phyloP scores from a whole-genome alignment of 2,888 invertebrate species.

The Tortricodes alternella region DNA sequence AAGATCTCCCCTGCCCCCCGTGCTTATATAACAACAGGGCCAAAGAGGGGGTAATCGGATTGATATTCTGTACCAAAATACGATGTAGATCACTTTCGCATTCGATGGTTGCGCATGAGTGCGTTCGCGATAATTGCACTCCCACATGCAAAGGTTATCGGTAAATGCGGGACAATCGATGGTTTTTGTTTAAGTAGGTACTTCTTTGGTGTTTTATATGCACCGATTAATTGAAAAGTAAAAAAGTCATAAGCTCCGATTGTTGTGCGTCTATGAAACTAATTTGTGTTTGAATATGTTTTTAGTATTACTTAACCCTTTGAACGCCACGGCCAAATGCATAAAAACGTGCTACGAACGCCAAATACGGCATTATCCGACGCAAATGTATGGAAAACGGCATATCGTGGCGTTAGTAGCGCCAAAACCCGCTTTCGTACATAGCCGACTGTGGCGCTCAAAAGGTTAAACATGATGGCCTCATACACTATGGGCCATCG shows the following conservation, averaged over 20 bases:
- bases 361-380: no score
- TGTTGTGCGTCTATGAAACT: no score
- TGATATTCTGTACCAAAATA: slow-evolving; percentile 23
- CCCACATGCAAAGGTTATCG: slow-evolving; percentile 41
- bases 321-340: no score
- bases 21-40: slow-evolving; percentile 5
- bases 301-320: no score
- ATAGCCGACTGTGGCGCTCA: no score
- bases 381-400: no score
- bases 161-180: slow-evolving; percentile 35
- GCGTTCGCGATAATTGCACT: slow-evolving; percentile 42
- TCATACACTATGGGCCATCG: no score
- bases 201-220: slow-evolving; percentile 7
- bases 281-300: no score
- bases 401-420: no score
- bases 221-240: slow-evolving; percentile 35
- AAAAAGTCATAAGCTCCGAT: background rate
- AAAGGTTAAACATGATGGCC: no score
- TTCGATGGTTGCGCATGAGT: slow-evolving; percentile 36
- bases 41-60: slow-evolving; percentile 22
- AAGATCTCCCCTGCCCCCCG: slow-evolving; percentile 33
- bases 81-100: slow-evolving; percentile 36
- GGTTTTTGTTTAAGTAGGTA: slow-evolving; percentile 3
- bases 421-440: no score
- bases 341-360: no score